Evolutionary conservation across 2,888 invertebrate species (phyloP).

Genomic region (Andricus curvator): DNA sequence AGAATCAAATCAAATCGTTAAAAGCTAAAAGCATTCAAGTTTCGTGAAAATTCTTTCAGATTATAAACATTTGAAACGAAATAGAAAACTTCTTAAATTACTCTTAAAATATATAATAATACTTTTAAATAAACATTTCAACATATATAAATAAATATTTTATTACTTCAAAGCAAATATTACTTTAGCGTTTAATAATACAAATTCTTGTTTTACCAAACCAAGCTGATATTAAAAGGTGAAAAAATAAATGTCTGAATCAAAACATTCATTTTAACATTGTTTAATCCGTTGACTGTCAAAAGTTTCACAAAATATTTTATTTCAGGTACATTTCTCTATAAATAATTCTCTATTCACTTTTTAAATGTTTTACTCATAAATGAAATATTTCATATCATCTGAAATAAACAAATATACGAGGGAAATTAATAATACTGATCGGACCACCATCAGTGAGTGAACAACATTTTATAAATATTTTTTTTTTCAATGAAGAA

Average conservation of each 20-base stretch:
- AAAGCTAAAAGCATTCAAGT: no score
- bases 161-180: background rate
- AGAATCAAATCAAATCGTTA: no score
- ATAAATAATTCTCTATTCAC: background rate
- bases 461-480: background rate
- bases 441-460: background rate
- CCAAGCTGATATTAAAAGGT: background rate
- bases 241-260: background rate
- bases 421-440: background rate
- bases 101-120: no score
- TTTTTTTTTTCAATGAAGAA: background rate
- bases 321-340: background rate
- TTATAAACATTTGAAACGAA: no score
- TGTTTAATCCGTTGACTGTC: background rate
- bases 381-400: background rate
- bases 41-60: no score
- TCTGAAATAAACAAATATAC: background rate
- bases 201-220: background rate
- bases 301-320: background rate
- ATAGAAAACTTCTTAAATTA: no score
- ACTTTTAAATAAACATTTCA: no score
- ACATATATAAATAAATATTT: no score
- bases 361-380: background rate
- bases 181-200: background rate
- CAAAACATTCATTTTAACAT: background rate